A percentile compares a stretch with the other conserved stretches of the same genome.
These are phyloP conservation scores for Plagiodera versicolora DNA, from an alignment of 2,888 invertebrate genomes.

Conservation along the genomic window DNA sequence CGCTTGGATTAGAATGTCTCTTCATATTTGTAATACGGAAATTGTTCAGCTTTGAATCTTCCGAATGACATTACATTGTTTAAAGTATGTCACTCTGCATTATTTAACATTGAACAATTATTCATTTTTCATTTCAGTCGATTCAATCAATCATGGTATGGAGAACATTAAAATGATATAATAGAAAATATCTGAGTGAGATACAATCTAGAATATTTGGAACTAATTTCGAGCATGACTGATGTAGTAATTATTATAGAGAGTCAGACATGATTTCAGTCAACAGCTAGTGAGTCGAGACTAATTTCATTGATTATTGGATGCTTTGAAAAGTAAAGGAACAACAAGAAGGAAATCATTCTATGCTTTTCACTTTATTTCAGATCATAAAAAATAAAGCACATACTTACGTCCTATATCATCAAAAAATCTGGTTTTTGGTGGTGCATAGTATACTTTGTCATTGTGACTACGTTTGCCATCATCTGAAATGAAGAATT, in stretches of 20 bases:
- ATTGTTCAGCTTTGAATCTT: slow-evolving; percentile 19
- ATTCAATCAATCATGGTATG: no score
- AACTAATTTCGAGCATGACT: no score
- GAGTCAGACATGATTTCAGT: no score
- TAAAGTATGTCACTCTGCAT: slow-evolving; percentile 19
- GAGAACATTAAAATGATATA: no score
- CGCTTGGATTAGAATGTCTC: slow-evolving; percentile 34
- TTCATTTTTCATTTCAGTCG: neutral
- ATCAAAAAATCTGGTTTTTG: slow-evolving; percentile 63
- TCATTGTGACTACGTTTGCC: slow-evolving; percentile 25
- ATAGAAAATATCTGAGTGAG: no score
- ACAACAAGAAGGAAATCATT: no score
- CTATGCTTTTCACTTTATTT: no score
- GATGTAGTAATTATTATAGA: no score
- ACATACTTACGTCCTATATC: slow-evolving; percentile 67
- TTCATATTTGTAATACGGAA: slow-evolving; percentile 33
- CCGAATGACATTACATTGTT: slow-evolving; percentile 22
- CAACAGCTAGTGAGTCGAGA: no score
- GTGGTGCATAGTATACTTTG: slow-evolving; percentile 45
- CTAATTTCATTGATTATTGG: no score
- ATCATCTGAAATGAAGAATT: slow-evolving; percentile 40
- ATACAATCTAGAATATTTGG: no score
- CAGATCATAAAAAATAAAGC: neutral
- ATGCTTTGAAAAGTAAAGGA: no score
- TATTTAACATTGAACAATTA: neutral